phyloP scores from a whole-genome alignment of 2,888 invertebrate genomes.

The Poecilus cupreus region DNA sequence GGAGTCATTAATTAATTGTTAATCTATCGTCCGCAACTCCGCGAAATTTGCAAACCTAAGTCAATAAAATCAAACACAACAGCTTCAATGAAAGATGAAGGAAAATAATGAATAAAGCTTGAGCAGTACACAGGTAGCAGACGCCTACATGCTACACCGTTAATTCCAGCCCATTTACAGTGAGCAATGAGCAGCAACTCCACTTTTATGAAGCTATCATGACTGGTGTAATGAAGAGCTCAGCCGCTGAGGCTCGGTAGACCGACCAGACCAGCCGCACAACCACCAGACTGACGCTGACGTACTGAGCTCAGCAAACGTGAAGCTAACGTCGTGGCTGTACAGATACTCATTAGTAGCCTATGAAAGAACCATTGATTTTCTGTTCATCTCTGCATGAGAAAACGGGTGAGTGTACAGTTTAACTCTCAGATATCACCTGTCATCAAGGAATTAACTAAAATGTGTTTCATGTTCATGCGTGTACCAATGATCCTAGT shows the following conservation, averaged over 20 bases:
- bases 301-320: neutral
- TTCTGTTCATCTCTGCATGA: slow-evolving; percentile 21
- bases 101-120: neutral
- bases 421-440: slow-evolving; percentile 7
- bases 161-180: slow-evolving; percentile 15
- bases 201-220: slow-evolving; percentile 28
- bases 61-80: neutral
- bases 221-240: slow-evolving; percentile 33
- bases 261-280: too few species aligned
- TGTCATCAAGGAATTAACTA: neutral
- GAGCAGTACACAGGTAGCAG: neutral
- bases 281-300: too few species aligned
- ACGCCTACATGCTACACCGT: neutral
- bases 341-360: slow-evolving; percentile 46
- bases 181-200: neutral
- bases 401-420: neutral
- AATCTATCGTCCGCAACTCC: too few species aligned
- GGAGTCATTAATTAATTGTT: slow-evolving; percentile 10
- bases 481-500: too few species aligned
- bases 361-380: slow-evolving; percentile 50
- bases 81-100: slow-evolving; percentile 8
- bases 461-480: neutral
- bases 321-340: too few species aligned
- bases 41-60: neutral
- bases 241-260: too few species aligned